Base-by-base conservation (phyloP, 1,140 invertebrate species). In the Brachionus rubens region DNA sequence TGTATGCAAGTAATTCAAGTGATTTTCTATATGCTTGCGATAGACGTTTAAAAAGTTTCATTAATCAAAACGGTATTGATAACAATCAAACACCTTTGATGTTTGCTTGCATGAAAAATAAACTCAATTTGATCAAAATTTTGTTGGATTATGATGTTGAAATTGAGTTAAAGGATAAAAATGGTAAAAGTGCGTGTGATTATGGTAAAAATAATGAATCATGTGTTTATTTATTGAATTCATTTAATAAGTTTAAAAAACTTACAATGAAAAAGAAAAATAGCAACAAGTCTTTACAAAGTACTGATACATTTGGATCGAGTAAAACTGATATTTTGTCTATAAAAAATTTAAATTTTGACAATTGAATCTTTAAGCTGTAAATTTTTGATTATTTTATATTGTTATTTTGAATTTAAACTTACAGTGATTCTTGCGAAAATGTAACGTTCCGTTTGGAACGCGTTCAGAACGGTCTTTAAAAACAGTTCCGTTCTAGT, bases 41-140 rank as follows among this genome's bases (percentile, higher is more conserved):
- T 28, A 19, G 43, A 16, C 16, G 7, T 43, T 5, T 65, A 1
- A 65, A 24, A 43, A 43, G 24, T 41, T 65, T 65, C 26, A 36
- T 65, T 24, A 65, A 65, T 43, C 59, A 65, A 65, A 36, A 14
- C 10, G 40, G 59, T 5, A n/a, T 26, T 26, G 59, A 65, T 21
- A 10, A 24, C 5, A 14, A 21, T 43, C 46, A 72, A 40, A 72
- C 68, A 9, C 46, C 68, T 3, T 54, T 72, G 26, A 72, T 72
- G 68, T 50, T 72, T 9, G 68, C 68, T 24, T 48, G 46, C 16
- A 50, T 72, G 46, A 72, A 72, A 40, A 72, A 72, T 41, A 72
- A 54, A 48, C 19, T 48, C 1, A 72, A 72, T 24, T 30, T 72
- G 3, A 54, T 72, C 12, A 72, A 72, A 41, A 72, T 48, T 3